Conservation (phyloP, 2,797 vertebrate genomes). For the Galagoides demidoff region DNA sequence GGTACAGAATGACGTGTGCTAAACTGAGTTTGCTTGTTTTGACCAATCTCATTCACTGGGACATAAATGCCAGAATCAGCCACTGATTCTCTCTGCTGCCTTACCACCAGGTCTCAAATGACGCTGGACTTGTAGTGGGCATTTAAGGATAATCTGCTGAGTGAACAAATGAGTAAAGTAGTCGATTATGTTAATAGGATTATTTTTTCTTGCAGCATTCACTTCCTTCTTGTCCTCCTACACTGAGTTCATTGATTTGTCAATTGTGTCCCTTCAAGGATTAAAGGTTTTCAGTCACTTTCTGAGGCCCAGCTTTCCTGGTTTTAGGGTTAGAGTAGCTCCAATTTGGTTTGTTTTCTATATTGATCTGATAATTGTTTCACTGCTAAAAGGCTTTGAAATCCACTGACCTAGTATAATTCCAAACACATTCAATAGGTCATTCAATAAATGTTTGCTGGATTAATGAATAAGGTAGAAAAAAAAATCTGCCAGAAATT, state of each 20-base stretch:
- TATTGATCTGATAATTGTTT: not conserved
- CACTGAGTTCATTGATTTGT: not conserved
- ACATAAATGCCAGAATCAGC: not conserved
- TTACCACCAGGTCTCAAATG: not conserved
- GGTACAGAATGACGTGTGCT: not conserved
- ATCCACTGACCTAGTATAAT: not conserved
- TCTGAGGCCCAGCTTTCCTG: not conserved
- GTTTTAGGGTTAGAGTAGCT: not conserved
- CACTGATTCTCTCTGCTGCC: not conserved
- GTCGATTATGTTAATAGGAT: not conserved
- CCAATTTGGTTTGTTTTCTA: not conserved
- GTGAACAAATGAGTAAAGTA: not conserved
- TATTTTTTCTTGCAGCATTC: not conserved
- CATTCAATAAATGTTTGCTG: conserved; percentile 39
- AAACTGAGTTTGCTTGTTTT: not conserved
- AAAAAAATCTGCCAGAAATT: conserved; percentile 25
- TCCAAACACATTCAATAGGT: not conserved
- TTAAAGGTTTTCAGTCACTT: not conserved
- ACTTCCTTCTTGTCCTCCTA: not conserved
- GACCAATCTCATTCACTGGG: not conserved
- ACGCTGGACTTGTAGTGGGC: not conserved
- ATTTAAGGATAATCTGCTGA: not conserved
- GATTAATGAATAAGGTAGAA: not conserved
- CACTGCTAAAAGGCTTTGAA: conserved; percentile 41
- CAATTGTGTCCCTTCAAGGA: not conserved